Evolutionary conservation across 2,797 vertebrate genomes (phyloP), one percentile per base, ranked within the genome.

Genomic region (Sylvilagus floridanus): DNA sequence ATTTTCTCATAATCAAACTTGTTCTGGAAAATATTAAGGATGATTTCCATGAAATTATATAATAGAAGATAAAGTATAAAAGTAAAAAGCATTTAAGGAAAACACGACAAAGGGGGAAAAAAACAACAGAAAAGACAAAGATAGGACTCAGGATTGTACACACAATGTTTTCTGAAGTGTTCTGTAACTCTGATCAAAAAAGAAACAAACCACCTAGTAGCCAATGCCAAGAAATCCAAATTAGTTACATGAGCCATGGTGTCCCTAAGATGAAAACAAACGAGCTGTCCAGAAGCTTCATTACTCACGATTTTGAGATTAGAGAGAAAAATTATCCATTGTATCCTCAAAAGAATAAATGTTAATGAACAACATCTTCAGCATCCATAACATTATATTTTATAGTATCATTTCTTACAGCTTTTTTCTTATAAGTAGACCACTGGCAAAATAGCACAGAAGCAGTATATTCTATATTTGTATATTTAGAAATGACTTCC

Each of bases 401-500:
- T 77, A 93, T 66, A 88, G 16, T 42, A 87, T 4, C 88, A 93
- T 90, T 90, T 94, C 66, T 94, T 93, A 57, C 69, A 65, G 7
- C 2, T 83, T 88, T 35, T 92, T 79, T 87, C 37, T 88, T 92
- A 12, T 52, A 95, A 97, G 66, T 90, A 72, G 14, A 68, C 54
- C 71, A 95, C 83, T 54, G 79, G 24, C 47, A 90, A 96, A 71
- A 95, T 0, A 93, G 82, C 65, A 81, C 7, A 93, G 37, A 84
- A 82, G 24, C 42, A 78, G 47, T 30, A 14, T 93, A 82, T 1
- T 79, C n/a, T 68, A 30, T 19, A 83, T 93, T 82, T 94, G 62
- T 78, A 65, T 88, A 86, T 95, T 95, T 96, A 95, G 65, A 97
- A 88, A 84, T 82, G 57, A 42, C 69, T 92, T 92, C 78, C 37